Evolutionary conservation across 1,140 invertebrate species (phyloP), one percentile per base, ranked within the genome.

Genomic region (Trichonephila inaurata): DNA sequence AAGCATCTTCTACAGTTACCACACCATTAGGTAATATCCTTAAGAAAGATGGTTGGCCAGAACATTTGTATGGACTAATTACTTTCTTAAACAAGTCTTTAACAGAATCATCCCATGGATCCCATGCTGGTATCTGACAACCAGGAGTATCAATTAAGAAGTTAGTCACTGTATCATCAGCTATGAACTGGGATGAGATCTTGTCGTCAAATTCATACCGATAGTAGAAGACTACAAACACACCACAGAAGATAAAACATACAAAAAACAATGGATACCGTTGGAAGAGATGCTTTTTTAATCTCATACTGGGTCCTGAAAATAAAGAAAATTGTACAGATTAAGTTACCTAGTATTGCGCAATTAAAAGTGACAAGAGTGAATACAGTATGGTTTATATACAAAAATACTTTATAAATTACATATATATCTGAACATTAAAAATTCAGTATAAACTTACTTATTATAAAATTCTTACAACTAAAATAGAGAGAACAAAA

Each of bases 101-200:
- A 21, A 98, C 97, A 24, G 97, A 97, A 21, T 96, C 95, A 93
- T 98, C 97, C 82, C 97, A 97, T 0, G 98, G 97, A 94, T 97
- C 97, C 91, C 98, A 96, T 12, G 97, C 97, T 1, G 98, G 98
- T 94, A 98, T 98, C 2, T 97, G 97, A 95, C 98, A 99, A 51
- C 97, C 97, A 5, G 97, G 96, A 94, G 97, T 97, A 95, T 97
- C 97, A 2, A 98, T 97, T 81, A 97, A 33, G 19, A 93, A 93
- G 19, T 61, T 21, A 16, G 33, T 83, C 19, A 88, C 62, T 19
- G 24, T 81, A 33, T 72, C 86, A 88, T 88, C 64, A 16, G 66
- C 85, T 19, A 86, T 61, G 44, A 92, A 58, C 8, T 86, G 82
- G 21, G 58, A 77, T 8, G 60, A 40, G 51, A 69, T 28, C 19